A percentile compares a stretch with the other conserved stretches of the same genome.
Conservation (phyloP, 2,113 vertebrate genomes). For the Choloepus hoffmanni region DNA sequence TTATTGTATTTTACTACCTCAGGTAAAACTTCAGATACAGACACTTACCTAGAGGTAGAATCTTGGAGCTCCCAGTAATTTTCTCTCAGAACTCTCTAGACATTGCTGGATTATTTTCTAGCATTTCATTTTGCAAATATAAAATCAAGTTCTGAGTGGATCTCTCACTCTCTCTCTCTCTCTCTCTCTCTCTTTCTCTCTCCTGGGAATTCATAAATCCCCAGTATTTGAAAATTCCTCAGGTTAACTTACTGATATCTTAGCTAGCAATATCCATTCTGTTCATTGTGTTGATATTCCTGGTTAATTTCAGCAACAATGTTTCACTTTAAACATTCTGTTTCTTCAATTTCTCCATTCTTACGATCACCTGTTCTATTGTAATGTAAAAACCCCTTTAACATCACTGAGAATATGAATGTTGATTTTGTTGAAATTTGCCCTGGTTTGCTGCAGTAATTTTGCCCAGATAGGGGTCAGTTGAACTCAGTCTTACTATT, state of each 20-base stretch:
- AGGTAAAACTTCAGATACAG: background rate
- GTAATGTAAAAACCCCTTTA: background rate
- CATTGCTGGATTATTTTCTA: background rate
- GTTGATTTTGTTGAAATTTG: constrained; percentile 32
- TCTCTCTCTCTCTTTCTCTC: background rate
- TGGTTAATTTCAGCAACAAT: constrained; percentile 32
- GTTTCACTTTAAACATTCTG: background rate
- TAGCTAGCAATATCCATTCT: background rate
- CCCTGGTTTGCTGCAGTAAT: background rate
- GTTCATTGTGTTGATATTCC: background rate
- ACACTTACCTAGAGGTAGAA: background rate
- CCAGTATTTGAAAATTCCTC: background rate
- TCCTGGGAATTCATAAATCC: background rate
- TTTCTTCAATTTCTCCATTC: background rate
- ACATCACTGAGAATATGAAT: constrained; percentile 29
- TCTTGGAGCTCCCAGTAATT: background rate
- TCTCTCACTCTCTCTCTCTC: background rate
- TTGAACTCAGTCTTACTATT: background rate
- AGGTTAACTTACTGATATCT: constrained; percentile 39
- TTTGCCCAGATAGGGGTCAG: background rate
- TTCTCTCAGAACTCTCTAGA: background rate
- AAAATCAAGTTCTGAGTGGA: background rate
- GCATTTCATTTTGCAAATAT: background rate
- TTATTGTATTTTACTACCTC: background rate
- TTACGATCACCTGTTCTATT: background rate